Conservation (phyloP, 2,113 vertebrate genomes). For the Pluvianellus socialis region DNA sequence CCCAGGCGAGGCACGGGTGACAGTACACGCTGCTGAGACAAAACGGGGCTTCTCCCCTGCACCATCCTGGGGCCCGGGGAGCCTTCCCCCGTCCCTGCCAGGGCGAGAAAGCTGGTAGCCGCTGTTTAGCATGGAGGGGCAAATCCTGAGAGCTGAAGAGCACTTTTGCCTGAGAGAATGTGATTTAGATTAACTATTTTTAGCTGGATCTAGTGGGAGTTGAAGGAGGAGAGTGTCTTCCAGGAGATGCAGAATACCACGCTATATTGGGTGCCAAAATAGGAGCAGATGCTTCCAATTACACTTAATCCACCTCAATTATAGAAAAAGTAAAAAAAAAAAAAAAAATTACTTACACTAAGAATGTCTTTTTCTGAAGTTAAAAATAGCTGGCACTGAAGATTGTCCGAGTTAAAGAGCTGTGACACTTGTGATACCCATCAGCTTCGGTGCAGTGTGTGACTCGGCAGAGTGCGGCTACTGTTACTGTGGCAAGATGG, state of each 20-base stretch:
- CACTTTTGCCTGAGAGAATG: background rate
- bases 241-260: conserved; percentile 13
- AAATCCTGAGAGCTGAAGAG: background rate
- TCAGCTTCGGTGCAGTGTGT: background rate
- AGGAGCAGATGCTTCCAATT: conserved; percentile 38
- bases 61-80: fast-evolving
- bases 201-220: conserved; percentile 35
- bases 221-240: conserved; percentile 24
- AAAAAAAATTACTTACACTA: background rate
- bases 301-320: conserved; percentile 50
- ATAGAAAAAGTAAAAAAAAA: background rate
- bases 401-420: background rate
- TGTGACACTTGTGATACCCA: background rate
- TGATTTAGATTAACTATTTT: conserved; percentile 45
- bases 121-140: background rate
- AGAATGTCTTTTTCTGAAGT: conserved; percentile 10
- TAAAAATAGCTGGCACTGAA: background rate
- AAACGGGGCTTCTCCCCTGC: background rate
- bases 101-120: background rate
- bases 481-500: fast-evolving
- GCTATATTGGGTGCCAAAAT: background rate
- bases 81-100: background rate
- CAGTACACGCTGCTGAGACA: fast-evolving
- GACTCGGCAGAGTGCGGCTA: background rate
- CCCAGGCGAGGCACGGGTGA: background rate